Base-by-base conservation (phyloP, 2,888 invertebrate genomes). In the Andrena praecox region DNA sequence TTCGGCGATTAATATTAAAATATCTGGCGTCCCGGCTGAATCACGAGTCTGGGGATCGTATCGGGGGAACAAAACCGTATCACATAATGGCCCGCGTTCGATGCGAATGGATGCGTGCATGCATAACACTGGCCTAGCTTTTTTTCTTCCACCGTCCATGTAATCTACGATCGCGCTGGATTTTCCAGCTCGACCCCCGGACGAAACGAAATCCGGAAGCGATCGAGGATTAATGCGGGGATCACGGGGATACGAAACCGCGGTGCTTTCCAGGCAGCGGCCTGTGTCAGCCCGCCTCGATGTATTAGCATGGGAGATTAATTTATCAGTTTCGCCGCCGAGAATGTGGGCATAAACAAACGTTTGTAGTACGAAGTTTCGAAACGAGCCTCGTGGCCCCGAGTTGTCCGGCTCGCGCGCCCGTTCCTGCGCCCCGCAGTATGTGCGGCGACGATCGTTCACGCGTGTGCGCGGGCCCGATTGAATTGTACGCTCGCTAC, bases 281-380 rank as follows among this genome's bases (percentile, higher is more conserved):
- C 60, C 69, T 77, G 84, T 80, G 82, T 77, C 82, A 71, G 77
- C 33, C 50, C 75, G 33, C 62, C 62, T 81, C 73, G 84, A 80
- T 78, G 84, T 86, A 88, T 88, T 88, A 88, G 88, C 88, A 86
- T 83, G 82, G 59, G 88, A 88, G 88, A 88, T 88, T 88, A 88
- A 88, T 88, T 88, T 88, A 88, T 88, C 87, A 85, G 87, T 85
- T 75, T 70, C 79, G 10, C 73, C 31, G 70, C 67, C 72, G 87
- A 67, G 87, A 82, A 85, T 80, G 88, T 82, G 82, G 80, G 79
- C 70, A 85, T 84, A 85, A 88, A 88, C 84, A 88, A 87, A 85
- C 84, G 83, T 76, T 75, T 77, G 76, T 60, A 42, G 42, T 42
- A 76, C 78, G 63, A 73, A 76, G 82, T 87, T 87, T 86, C 87